Conservation (phyloP, 2,797 vertebrate species). For the Pantherophis alleghaniensis region DNA sequence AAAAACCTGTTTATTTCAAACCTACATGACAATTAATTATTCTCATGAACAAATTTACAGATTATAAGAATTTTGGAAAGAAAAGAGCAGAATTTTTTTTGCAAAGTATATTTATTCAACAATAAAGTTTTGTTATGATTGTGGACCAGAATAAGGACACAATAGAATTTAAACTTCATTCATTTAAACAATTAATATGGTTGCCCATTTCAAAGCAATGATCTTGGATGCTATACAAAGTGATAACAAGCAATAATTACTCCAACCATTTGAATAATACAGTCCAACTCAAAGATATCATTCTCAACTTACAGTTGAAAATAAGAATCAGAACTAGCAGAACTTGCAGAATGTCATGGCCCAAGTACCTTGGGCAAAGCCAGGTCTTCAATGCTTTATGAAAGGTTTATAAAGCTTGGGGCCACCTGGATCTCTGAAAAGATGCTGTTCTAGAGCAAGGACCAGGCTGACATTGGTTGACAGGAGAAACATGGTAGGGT, state of each 20-base stretch:
- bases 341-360: not conserved
- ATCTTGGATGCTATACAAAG: not conserved
- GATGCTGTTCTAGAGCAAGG: not conserved
- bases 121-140: not conserved
- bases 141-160: not conserved
- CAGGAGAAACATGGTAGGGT: not conserved
- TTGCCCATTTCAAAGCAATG: not conserved
- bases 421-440: not conserved
- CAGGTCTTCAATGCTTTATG: not conserved
- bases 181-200: not conserved
- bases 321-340: not conserved
- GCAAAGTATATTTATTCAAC: not conserved
- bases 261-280: not conserved
- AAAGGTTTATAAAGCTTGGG: not conserved
- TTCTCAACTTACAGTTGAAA: not conserved
- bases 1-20: not conserved
- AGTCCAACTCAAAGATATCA: not conserved
- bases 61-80: not conserved
- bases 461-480: not conserved
- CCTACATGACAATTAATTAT: not conserved
- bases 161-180: not conserved
- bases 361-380: not conserved
- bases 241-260: not conserved
- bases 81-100: not conserved
- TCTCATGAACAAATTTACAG: not conserved